phyloP scores from a whole-genome alignment of 2,888 invertebrate species.

The Apoda limacodes region DNA sequence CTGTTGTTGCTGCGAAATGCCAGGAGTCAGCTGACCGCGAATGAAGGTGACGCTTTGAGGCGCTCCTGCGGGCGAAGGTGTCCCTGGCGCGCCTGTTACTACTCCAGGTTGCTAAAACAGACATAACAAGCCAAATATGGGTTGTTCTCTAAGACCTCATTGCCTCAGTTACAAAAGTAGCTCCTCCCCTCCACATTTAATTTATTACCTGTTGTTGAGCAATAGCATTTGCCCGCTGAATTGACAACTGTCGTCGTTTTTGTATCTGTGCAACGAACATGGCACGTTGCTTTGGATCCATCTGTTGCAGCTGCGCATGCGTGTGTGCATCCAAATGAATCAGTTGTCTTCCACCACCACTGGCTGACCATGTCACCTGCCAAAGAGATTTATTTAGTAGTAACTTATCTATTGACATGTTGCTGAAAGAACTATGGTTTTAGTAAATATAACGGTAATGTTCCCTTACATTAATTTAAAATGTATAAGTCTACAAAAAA shows the following conservation, averaged over 20 bases:
- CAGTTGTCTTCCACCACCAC: conserved; percentile 71
- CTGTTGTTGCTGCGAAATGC: conserved; percentile 73
- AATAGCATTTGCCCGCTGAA: conserved; percentile 62
- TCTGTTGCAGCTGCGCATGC: conserved; percentile 84
- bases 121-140: conserved; percentile 3
- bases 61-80: conserved; percentile 46
- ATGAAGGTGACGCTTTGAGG: conserved; percentile 76
- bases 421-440: not conserved
- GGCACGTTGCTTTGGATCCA: conserved; percentile 83
- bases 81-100: conserved; percentile 43
- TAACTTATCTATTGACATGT: not conserved
- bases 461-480: not conserved
- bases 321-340: conserved; percentile 88
- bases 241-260: conserved; percentile 68
- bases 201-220: conserved; percentile 62
- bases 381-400: conserved; percentile 3
- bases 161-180: no score
- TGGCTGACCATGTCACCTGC: conserved; percentile 62
- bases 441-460: not conserved
- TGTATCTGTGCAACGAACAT: conserved; percentile 84
- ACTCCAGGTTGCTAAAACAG: conserved; percentile 41
- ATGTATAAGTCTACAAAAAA: conserved; percentile 4
- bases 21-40: conserved; percentile 75
- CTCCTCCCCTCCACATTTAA: no score
- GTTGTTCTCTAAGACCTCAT: conserved; percentile 8